Conservation (phyloP, 2,888 invertebrate genomes). For the Hydriomena furcata region DNA sequence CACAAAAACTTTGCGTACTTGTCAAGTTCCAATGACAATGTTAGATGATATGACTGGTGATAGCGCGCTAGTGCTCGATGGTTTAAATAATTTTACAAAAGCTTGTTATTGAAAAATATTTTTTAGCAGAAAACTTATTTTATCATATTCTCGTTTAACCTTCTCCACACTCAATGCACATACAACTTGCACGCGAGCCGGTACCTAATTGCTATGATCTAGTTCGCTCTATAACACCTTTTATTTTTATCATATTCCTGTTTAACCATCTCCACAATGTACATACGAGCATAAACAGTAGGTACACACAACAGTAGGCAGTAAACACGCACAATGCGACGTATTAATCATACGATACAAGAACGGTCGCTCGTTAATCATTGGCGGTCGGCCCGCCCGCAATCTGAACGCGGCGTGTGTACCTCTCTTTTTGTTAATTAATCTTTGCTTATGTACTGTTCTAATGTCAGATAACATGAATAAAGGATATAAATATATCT, state of each 20-base stretch:
- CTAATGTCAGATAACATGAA: neutral
- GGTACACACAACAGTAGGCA: conserved; percentile 5
- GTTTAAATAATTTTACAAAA: no score
- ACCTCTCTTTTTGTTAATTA: conserved; percentile 79
- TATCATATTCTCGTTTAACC: no score
- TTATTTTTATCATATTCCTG: conserved; percentile 10
- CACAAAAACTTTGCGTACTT: no score
- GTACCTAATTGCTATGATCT: no score
- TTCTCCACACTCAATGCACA: no score
- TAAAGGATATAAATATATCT: no score
- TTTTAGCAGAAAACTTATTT: no score
- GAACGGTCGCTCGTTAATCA: conserved; percentile 76
- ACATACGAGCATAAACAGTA: neutral
- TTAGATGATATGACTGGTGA: no score
- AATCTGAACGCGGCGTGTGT: conserved; percentile 63
- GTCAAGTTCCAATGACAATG: no score
- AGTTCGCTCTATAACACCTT: neutral
- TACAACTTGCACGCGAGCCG: no score
- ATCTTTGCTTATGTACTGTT: conserved; percentile 52
- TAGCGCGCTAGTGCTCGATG: no score
- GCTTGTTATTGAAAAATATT: no score
- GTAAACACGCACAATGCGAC: conserved; percentile 61
- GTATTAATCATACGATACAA: conserved; percentile 79
- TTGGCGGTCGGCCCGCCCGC: conserved; percentile 67
- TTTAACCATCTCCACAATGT: conserved; percentile 7